phyloP scores from a whole-genome alignment of 2,797 vertebrate genomes.

The Clarias fuscus region DNA sequence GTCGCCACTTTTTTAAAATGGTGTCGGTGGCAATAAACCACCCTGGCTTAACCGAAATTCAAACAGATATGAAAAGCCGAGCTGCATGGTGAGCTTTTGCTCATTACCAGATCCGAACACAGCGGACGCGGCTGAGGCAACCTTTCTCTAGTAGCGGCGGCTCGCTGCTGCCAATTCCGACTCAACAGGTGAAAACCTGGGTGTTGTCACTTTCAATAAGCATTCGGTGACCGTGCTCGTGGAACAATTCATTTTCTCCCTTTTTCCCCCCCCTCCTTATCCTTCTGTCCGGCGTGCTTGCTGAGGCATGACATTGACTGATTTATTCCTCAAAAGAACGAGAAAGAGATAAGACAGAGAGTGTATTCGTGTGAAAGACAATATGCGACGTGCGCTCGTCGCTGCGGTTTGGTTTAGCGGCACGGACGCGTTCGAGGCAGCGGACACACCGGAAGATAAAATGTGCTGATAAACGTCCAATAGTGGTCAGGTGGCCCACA shows the following conservation, averaged over 20 bases:
- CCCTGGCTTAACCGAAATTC: background rate
- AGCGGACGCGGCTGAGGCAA: conserved; percentile 26
- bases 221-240: conserved; percentile 30
- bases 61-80: background rate
- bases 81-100: background rate
- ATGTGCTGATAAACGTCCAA: conserved; percentile 60
- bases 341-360: conserved; percentile 17
- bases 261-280: conserved; percentile 7
- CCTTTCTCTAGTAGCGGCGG: background rate
- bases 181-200: conserved; percentile 47
- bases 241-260: conserved; percentile 35
- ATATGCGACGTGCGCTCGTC: conserved; percentile 46
- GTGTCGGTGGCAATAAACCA: background rate
- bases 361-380: conserved; percentile 22
- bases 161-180: conserved; percentile 12
- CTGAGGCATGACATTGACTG: conserved; percentile 59
- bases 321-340: conserved; percentile 51
- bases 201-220: conserved; percentile 41
- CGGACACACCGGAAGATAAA: conserved; percentile 58
- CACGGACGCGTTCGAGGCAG: conserved; percentile 24
- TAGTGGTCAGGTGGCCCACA: conserved; percentile 29
- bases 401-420: conserved; percentile 37
- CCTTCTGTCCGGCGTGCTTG: conserved; percentile 41
- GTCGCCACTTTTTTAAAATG: background rate
- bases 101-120: conserved; percentile 12